A percentile compares a stretch with the other conserved stretches of the same genome.
Evolutionary conservation across 92 coral and sea anemone genomes (phyloP).

Genomic region (Epizoanthus rinbou): DNA sequence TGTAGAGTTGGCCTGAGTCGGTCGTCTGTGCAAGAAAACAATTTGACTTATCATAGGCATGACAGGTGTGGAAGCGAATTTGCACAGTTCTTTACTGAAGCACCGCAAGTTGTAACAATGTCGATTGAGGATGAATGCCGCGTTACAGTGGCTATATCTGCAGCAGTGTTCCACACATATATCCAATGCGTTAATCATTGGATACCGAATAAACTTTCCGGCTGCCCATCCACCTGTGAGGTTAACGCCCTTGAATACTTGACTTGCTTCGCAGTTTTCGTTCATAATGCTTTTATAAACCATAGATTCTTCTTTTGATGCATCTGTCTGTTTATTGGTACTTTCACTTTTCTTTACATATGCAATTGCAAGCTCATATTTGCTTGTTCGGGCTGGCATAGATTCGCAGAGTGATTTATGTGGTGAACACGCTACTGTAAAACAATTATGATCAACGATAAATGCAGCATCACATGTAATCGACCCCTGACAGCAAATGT

Average conservation of each 20-base stretch:
- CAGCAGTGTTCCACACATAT: conserved; percentile 83
- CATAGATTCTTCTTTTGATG: conserved; percentile 22
- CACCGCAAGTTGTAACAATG: conserved; percentile 86
- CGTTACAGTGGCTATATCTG: conserved; percentile 70
- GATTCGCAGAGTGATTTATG: conserved; percentile 68
- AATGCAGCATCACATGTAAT: conserved; percentile 80
- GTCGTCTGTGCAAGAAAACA: conserved; percentile 52
- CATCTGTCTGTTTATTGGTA: conserved; percentile 17
- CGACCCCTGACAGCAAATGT: conserved; percentile 63
- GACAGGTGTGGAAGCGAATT: conserved; percentile 51
- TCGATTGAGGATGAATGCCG: conserved; percentile 68
- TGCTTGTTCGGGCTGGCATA: conserved; percentile 81
- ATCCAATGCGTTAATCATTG: conserved; percentile 57
- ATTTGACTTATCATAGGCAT: conserved; percentile 68
- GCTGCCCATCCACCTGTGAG: conserved; percentile 89
- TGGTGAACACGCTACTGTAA: conserved; percentile 71
- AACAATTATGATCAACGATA: conserved; percentile 68
- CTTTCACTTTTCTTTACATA: neutral
- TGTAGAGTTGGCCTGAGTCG: conserved; percentile 4
- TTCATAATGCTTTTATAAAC: conserved; percentile 42
- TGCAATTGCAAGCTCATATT: conserved; percentile 56
- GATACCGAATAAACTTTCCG: conserved; percentile 84
- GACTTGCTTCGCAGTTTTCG: conserved; percentile 64
- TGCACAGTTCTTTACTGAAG: conserved; percentile 72
- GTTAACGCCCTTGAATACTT: conserved; percentile 71